Evolutionary conservation across 2,888 invertebrate genomes (phyloP).

Genomic region (Synanthedon formicaeformis): DNA sequence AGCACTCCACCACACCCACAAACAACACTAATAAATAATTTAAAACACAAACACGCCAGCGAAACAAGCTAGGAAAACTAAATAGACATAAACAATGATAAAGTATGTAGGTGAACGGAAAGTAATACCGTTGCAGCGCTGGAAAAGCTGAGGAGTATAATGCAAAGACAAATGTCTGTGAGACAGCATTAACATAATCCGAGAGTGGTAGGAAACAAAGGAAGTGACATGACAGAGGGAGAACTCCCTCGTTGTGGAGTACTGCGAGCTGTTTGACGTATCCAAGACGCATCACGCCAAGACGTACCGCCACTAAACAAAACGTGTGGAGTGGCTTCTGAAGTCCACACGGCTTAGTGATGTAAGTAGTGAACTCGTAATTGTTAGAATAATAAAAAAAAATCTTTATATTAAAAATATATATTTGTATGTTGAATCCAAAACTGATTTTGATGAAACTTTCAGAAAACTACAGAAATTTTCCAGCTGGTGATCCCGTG

Average conservation of each 20-base stretch:
- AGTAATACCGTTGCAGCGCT: slow-evolving; percentile 39
- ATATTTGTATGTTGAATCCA: too few species aligned
- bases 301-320: too few species aligned
- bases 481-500: too few species aligned
- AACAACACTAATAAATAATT: background rate
- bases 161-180: slow-evolving; percentile 60
- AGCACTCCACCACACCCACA: background rate
- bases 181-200: slow-evolving; percentile 63
- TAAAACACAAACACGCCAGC: background rate
- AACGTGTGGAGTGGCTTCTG: too few species aligned
- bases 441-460: too few species aligned
- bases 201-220: slow-evolving; percentile 43
- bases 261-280: background rate
- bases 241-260: background rate
- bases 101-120: slow-evolving; percentile 40
- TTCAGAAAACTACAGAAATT: too few species aligned
- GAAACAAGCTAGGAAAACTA: slow-evolving; percentile 9
- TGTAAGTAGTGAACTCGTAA: too few species aligned
- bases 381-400: too few species aligned
- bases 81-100: slow-evolving; percentile 44
- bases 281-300: background rate
- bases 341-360: too few species aligned
- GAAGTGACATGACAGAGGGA: slow-evolving; percentile 41
- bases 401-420: too few species aligned
- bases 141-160: slow-evolving; percentile 45